A percentile compares a stretch with the other conserved stretches of the same genome.
phyloP scores from a whole-genome alignment of 2,797 vertebrate species.

The Hydrophis major region DNA sequence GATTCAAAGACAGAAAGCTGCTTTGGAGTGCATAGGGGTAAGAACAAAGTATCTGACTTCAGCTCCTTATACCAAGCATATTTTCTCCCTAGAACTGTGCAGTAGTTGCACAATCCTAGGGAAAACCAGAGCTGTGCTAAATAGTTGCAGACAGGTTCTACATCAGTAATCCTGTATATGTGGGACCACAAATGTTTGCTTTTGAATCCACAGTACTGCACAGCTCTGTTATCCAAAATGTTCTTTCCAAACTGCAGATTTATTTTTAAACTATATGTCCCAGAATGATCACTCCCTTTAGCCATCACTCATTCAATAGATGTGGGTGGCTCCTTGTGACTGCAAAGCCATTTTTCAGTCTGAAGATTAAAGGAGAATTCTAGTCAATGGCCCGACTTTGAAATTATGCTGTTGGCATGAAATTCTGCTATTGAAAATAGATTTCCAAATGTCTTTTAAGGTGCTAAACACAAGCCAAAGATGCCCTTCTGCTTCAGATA shows the following conservation, averaged over 20 bases:
- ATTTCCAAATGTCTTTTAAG: background rate
- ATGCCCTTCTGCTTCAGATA: background rate
- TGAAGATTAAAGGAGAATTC: background rate
- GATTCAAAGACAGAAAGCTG: background rate
- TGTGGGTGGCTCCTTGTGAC: background rate
- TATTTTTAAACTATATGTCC: background rate
- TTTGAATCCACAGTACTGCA: background rate
- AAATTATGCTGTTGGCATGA: background rate
- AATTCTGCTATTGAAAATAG: background rate
- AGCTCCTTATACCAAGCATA: background rate
- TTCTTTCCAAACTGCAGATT: background rate
- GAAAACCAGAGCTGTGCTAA: background rate
- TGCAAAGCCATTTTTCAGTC: background rate
- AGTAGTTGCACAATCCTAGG: background rate
- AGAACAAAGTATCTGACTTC: background rate
- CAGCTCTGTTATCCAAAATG: background rate
- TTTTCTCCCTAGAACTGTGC: background rate
- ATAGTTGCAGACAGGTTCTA: background rate
- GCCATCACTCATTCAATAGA: background rate
- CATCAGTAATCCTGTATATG: background rate
- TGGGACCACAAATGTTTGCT: background rate
- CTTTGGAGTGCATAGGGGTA: background rate
- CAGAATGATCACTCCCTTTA: background rate
- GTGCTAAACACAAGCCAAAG: background rate
- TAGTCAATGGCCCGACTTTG: background rate